A percentile compares a stretch with the other conserved stretches of the same genome.
phyloP scores from a whole-genome alignment of 2,113 vertebrate genomes.

The Ictalurus furcatus region DNA sequence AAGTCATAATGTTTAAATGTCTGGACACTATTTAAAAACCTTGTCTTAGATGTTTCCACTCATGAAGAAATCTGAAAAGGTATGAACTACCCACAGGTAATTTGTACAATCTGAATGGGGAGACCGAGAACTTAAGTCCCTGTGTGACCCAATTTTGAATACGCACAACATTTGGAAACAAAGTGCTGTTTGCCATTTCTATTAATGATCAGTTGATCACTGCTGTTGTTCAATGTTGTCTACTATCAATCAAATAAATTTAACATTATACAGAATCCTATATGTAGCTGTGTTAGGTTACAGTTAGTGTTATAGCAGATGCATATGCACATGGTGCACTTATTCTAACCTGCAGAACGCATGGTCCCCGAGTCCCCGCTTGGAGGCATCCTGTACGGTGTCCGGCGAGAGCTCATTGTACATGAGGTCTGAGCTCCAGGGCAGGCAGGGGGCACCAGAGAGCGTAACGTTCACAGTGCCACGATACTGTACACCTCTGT shows the following conservation, averaged over 20 bases:
- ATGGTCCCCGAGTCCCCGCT: constrained; percentile 81
- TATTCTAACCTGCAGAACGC: constrained; percentile 84
- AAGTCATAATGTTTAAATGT: not conserved
- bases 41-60: not conserved
- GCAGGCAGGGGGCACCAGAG: constrained; percentile 81
- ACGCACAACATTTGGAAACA: not conserved
- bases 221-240: not conserved
- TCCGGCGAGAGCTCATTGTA: constrained; percentile 78
- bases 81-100: not conserved
- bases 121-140: too few relatives aligned
- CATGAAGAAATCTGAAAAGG: not conserved
- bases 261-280: not conserved
- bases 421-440: constrained; percentile 87
- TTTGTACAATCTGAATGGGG: not conserved
- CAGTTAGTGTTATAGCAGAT: not conserved
- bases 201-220: too few relatives aligned
- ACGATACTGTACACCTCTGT: constrained; percentile 77
- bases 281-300: not conserved
- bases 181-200: not conserved
- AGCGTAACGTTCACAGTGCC: constrained; percentile 70
- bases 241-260: not conserved
- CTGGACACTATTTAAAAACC: not conserved
- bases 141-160: not conserved
- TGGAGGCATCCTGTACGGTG: constrained; percentile 61
- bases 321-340: not conserved